Evolutionary conservation across 1,140 invertebrate species (phyloP), one percentile per base, ranked within the genome.

Genomic region (Trachymyrmex cornetzi): DNA sequence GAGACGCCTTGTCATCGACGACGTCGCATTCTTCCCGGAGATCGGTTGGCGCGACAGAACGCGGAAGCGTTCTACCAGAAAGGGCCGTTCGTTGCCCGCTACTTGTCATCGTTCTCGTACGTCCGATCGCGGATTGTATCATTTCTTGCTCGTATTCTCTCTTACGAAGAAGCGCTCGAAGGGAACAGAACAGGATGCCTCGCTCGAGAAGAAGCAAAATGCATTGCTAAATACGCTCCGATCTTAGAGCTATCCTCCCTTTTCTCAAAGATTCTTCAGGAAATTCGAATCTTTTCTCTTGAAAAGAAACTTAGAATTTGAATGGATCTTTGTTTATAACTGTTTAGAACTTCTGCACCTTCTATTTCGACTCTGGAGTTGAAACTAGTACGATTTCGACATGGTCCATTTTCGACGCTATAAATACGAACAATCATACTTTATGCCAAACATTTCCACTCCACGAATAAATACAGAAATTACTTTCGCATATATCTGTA

Each of bases 1-100:
- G 87, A 82, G 75, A 63, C 38, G 79, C 79, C 53, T 61, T 57
- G 84, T 87, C 89, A 86, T 88, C 87, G 69, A 75, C 57, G 88
- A 86, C 77, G 77, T 79, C 67, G 88, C 90, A 87, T 90, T 88
- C 80, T 89, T 89, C 81, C 48, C 61, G 85, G 80, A 81, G 86
- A 88, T 87, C 80, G 89, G 88, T 92, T 87, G 88, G 87, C 91
- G 91, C 92, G 93, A 93, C 87, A 91, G 92, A 93, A 94, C 90
- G 93, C 91, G 92, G 92, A 94, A 94, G 92, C 88, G 80, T 80
- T 64, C 48, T 50, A 55, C 67, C 44, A 55, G 61, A 88, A 82
- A 66, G 38, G 24, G 55, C 34, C 50, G 72, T 59, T 89, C 55
- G 12, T 53, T 81, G 69, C 24, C 55, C 53, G 50, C 24, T 44